Base-by-base conservation (phyloP, 1,140 invertebrate species). In the Trissolcus basalis region DNA sequence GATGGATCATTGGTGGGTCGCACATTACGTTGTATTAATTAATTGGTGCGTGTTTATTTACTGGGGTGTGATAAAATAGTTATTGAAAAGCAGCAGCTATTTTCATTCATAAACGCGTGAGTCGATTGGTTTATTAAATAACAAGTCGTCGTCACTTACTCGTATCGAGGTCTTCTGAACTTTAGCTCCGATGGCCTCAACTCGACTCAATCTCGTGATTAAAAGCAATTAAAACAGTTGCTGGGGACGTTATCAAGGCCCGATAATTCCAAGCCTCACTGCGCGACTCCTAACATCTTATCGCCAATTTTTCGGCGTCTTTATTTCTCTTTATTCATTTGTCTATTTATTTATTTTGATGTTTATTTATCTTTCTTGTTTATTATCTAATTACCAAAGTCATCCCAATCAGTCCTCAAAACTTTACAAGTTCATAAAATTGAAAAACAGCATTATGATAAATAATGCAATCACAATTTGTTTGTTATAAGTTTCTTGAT, bases 31-130 rank as follows among this genome's bases (percentile, higher is more conserved):
- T 71, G 67, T 77, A 63, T 71, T 68, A 71, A 70, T 72, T 68
- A 72, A 72, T 72, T 72, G 64, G 68, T 33, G 68, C 75, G 55
- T 77, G 68, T 59, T 72, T 61, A 68, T 71, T 77, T 72, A 64
- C 49, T 69, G 48, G 58, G 58, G 75, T 68, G 55, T 63, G 74
- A 68, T 77, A 68, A 63, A 59, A 56, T 50, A 45, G 12, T 72
- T 71, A 77, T 71, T 56, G 63, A 58, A 71, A 71, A 69, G 49
- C 47, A 59, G 50, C 41, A 50, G 36, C 32, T 55, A 14, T 14
- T 64, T 68, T 65, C 64, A 76, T 76, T 76, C 65, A 65, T 70
- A 45, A 50, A 60, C 48, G 43, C 47, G 51, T 58, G 13, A 63
- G 39, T 64, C 68, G 59, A 77, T 68, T 72, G 75, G 32, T 19